These are phyloP conservation scores for Verasper variegatus DNA, from an alignment of 2,113 vertebrate species.

Conservation along the genomic window DNA sequence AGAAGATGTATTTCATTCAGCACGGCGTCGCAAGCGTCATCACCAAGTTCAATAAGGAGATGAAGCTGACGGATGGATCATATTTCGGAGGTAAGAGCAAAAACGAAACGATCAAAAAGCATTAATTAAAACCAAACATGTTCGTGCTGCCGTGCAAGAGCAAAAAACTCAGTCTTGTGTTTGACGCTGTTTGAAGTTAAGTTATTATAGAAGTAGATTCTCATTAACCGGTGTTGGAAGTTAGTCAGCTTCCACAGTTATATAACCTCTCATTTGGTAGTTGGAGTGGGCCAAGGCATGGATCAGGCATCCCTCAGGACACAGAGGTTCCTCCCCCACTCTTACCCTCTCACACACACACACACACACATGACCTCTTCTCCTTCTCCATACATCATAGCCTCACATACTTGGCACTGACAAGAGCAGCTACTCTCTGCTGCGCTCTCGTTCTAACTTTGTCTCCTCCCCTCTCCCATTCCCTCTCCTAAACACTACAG, in stretches of 20 bases:
- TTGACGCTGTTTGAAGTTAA: slow-evolving; percentile 61
- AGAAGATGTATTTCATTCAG: slow-evolving; percentile 99
- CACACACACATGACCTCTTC: slow-evolving; percentile 35
- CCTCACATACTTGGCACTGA: slow-evolving; percentile 41
- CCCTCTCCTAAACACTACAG: slow-evolving; percentile 26
- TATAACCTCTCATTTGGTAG: slow-evolving; percentile 78
- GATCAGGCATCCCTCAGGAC: slow-evolving; percentile 78
- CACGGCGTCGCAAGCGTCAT: slow-evolving; percentile 97
- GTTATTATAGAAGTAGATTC: slow-evolving; percentile 66
- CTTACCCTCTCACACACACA: slow-evolving; percentile 11
- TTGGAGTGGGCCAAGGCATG: slow-evolving; percentile 72
- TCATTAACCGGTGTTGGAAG: slow-evolving; percentile 69
- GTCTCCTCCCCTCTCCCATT: slow-evolving; percentile 6
- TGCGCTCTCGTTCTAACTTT: background rate
- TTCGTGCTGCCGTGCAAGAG: no score
- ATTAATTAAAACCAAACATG: no score
- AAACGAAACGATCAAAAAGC: fast-evolving
- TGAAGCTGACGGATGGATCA: slow-evolving; percentile 97
- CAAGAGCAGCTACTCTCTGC: slow-evolving; percentile 21
- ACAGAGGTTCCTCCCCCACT: slow-evolving; percentile 60
- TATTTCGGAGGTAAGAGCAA: slow-evolving; percentile 94
- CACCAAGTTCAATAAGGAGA: slow-evolving; percentile 96
- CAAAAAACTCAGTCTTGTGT: background rate
- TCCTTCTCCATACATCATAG: slow-evolving; percentile 31
- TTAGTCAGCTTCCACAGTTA: slow-evolving; percentile 68